Conservation (phyloP, 2,888 invertebrate species). For the Rhaphigaster nebulosa region DNA sequence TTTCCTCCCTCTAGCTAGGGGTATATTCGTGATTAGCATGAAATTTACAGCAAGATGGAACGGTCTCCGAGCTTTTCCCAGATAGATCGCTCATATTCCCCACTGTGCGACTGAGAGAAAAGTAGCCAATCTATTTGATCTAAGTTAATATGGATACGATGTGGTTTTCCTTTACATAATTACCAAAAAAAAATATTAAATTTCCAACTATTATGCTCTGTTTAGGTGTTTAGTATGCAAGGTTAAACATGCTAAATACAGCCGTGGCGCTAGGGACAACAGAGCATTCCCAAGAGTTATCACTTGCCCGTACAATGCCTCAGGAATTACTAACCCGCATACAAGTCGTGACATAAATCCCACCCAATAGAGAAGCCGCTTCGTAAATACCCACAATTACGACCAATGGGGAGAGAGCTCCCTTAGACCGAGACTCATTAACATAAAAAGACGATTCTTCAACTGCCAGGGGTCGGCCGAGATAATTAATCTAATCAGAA, state of each 20-base stretch:
- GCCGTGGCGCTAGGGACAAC: not conserved
- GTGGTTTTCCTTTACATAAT: too few species aligned
- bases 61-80: too few species aligned
- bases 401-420: constrained; percentile 24
- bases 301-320: not conserved
- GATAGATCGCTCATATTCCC: too few species aligned
- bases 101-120: too few species aligned
- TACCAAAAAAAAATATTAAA: too few species aligned
- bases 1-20: too few species aligned
- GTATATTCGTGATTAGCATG: too few species aligned
- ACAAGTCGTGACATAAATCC: constrained; percentile 31
- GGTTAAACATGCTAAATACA: not conserved
- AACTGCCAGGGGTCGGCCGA: not conserved
- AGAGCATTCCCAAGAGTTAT: not conserved
- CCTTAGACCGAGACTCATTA: not conserved
- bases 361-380: constrained; percentile 3
- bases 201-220: too few species aligned
- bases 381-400: constrained; percentile 24
- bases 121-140: too few species aligned
- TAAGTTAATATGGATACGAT: too few species aligned
- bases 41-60: too few species aligned
- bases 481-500: constrained; percentile 34
- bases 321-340: constrained; percentile 12
- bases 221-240: not conserved
- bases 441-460: constrained; percentile 19